Evolutionary conservation across 2,888 invertebrate genomes (phyloP).

Genomic region (Drosophila buzzatii): DNA sequence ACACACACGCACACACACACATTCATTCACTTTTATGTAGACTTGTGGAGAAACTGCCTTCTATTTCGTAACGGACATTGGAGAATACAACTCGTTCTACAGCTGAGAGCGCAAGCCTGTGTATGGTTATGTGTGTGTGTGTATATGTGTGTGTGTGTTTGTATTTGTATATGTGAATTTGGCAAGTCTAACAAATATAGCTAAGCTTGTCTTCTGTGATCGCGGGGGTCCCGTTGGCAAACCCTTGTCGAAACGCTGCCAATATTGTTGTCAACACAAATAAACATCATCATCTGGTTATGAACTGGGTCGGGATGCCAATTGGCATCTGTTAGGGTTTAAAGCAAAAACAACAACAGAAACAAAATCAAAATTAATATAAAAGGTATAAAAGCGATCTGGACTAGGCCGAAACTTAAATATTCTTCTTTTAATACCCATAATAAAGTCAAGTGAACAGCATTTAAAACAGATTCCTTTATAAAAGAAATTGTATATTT

Average conservation of each 20-base stretch:
- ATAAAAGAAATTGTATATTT: no score
- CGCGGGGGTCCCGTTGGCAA: conserved; percentile 27
- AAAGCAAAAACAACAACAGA: neutral
- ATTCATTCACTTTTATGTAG: conserved; percentile 1
- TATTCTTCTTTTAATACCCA: neutral
- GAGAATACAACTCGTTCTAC: conserved; percentile 28
- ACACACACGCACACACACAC: conserved; percentile 1
- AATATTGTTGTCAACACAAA: conserved; percentile 77
- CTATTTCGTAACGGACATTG: conserved; percentile 71
- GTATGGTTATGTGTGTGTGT: neutral
- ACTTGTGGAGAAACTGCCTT: conserved; percentile 27
- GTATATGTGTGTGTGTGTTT: neutral
- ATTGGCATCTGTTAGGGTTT: conserved; percentile 11
- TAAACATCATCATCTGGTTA: conserved; percentile 71
- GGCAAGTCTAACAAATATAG: conserved; percentile 1
- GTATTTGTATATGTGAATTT: neutral
- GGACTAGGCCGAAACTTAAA: neutral
- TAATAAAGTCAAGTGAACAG: neutral
- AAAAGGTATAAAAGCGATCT: neutral
- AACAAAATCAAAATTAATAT: conserved; percentile 2
- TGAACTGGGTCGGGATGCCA: conserved; percentile 30
- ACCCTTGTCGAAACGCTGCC: conserved; percentile 30
- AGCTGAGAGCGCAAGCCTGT: neutral
- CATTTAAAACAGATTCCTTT: no score
- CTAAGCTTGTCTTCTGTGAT: neutral